Percentiles rank a stretch among this genome's conserved stretches.
These are phyloP conservation scores for Papilio dardanus DNA, from an alignment of 1,140 invertebrate genomes.

Conservation along the genomic window DNA sequence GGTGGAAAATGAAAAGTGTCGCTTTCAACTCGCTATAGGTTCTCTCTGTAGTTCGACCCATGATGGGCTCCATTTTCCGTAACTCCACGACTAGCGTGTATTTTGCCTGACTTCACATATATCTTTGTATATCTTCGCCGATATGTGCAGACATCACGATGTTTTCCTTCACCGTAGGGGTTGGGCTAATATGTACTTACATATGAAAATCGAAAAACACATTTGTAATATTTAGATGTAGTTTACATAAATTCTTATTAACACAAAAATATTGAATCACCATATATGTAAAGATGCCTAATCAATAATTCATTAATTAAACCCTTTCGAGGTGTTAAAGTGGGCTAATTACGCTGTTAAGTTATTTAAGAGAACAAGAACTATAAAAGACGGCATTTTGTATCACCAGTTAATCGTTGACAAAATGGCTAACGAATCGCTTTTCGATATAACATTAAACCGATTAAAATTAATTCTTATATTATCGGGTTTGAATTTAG, in stretches of 20 bases:
- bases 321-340: conserved; percentile 28
- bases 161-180: too few relatives aligned
- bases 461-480: conserved; percentile 43
- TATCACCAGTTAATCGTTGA: neutral
- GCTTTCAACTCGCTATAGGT: too few relatives aligned
- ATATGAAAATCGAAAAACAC: too few relatives aligned
- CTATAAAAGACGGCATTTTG: conserved; percentile 28
- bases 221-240: too few relatives aligned
- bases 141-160: too few relatives aligned
- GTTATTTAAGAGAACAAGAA: conserved; percentile 21
- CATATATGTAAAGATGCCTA: neutral
- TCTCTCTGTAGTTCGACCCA: too few relatives aligned
- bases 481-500: conserved; percentile 42
- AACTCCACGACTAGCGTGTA: too few relatives aligned
- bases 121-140: too few relatives aligned
- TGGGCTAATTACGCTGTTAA: neutral
- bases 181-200: too few relatives aligned
- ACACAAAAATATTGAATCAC: neutral
- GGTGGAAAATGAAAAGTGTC: too few relatives aligned
- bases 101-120: too few relatives aligned
- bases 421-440: conserved; percentile 19
- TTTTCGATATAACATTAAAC: conserved; percentile 43
- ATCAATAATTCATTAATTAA: conserved; percentile 26
- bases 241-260: neutral
- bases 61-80: too few relatives aligned